phyloP scores from a whole-genome alignment of 2,888 invertebrate species.

The Trisateles emortualis region DNA sequence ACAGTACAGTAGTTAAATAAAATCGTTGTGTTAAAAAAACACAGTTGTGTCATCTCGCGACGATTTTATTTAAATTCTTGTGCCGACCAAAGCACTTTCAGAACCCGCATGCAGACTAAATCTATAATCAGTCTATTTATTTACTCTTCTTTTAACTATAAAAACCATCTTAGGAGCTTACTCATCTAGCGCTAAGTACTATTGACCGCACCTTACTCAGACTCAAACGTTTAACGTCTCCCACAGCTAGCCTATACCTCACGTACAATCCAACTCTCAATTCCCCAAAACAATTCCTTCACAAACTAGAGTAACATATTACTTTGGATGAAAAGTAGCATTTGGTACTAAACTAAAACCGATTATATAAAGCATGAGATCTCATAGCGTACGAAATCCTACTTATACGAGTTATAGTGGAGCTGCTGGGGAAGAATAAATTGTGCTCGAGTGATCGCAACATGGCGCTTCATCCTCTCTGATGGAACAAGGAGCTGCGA shows the following conservation, averaged over 20 bases:
- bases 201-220: too few species aligned
- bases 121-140: too few species aligned
- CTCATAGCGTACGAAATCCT: slow-evolving; percentile 33
- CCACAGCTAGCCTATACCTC: neutral
- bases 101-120: too few species aligned
- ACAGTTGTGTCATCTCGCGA: too few species aligned
- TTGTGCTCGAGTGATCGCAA: slow-evolving; percentile 44
- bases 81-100: too few species aligned
- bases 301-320: slow-evolving; percentile 7
- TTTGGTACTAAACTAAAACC: slow-evolving; percentile 6
- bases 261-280: neutral
- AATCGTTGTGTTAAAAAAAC: too few species aligned
- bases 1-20: too few species aligned
- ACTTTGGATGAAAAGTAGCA: slow-evolving; percentile 3
- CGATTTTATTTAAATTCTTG: too few species aligned
- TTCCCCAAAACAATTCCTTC: neutral
- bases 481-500: neutral
- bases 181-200: too few species aligned
- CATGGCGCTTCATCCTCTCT: slow-evolving; percentile 29
- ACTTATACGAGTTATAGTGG: slow-evolving; percentile 15
- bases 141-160: too few species aligned
- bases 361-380: slow-evolving; percentile 23
- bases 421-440: slow-evolving; percentile 36
- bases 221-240: neutral
- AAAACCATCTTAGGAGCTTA: too few species aligned